Percentiles rank a stretch among this genome's conserved stretches.
Evolutionary conservation across 1,140 invertebrate species (phyloP).

Genomic region (Drosophila tristis): DNA sequence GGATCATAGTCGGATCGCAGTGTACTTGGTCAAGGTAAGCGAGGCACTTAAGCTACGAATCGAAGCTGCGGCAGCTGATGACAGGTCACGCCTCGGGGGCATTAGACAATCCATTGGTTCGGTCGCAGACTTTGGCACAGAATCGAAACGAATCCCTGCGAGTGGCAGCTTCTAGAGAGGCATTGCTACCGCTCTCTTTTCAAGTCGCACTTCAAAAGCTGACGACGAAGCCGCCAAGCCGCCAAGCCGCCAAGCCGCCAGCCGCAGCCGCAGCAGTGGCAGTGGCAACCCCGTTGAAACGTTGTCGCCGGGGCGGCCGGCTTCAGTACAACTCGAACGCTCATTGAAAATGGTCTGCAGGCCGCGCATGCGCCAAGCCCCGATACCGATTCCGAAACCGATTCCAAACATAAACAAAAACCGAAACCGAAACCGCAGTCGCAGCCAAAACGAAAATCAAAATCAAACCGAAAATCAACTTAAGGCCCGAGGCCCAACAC

Average conservation of each 20-base stretch:
- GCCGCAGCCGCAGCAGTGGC: not conserved
- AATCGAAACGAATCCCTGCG: not conserved
- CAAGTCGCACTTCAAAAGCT: not conserved
- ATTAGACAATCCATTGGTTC: not conserved
- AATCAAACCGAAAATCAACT: conserved; percentile 10
- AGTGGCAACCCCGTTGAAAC: conserved; percentile 7
- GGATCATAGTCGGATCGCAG: conserved; percentile 13
- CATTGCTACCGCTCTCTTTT: conserved; percentile 12
- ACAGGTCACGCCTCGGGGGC: conserved; percentile 43
- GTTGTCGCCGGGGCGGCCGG: conserved; percentile 9
- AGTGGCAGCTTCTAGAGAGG: conserved; percentile 11
- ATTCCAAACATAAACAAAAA: conserved; percentile 7
- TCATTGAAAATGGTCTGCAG: conserved; percentile 80
- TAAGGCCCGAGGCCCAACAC: conserved; percentile 4
- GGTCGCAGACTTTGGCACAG: conserved; percentile 8
- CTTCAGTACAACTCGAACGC: conserved; percentile 74
- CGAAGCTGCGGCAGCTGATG: conserved; percentile 6
- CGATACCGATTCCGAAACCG: conserved; percentile 5
- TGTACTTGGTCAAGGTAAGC: conserved; percentile 74
- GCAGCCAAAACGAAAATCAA: conserved; percentile 3
- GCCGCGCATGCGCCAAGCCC: conserved; percentile 66
- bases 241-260: not conserved
- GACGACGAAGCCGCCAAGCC: not conserved
- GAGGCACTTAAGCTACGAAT: conserved; percentile 13
- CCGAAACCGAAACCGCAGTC: not conserved